phyloP scores from a whole-genome alignment of 2,113 vertebrate genomes.

The Xiphias gladius region DNA sequence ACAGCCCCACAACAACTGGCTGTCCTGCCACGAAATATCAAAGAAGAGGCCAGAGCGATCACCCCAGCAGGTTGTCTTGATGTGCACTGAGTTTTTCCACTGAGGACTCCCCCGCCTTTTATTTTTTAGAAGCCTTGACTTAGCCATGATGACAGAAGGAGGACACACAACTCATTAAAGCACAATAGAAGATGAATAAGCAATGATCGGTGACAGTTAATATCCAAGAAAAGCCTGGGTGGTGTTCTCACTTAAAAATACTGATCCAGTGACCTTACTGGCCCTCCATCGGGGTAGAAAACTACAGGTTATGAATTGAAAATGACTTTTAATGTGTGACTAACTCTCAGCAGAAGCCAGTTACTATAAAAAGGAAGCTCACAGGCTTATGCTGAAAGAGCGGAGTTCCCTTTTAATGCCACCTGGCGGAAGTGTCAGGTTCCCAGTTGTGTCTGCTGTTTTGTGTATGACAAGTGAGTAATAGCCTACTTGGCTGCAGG shows the following conservation, averaged over 20 bases:
- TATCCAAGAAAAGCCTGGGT: not conserved
- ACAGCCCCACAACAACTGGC: slow-evolving; percentile 50
- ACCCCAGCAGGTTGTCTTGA: slow-evolving; percentile 62
- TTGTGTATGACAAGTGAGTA: slow-evolving; percentile 56
- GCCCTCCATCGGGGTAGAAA: slow-evolving; percentile 6
- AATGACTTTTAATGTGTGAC: slow-evolving; percentile 48
- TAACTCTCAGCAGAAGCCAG: slow-evolving; percentile 16
- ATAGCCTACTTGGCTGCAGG: slow-evolving; percentile 1
- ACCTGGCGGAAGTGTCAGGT: slow-evolving; percentile 39
- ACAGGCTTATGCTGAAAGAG: slow-evolving; percentile 12
- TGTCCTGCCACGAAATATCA: slow-evolving; percentile 65
- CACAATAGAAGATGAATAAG: slow-evolving; percentile 58
- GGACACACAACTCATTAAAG: slow-evolving; percentile 57
- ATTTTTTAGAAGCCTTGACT: slow-evolving; percentile 53
- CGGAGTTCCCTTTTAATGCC: slow-evolving; percentile 38
- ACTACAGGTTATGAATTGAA: slow-evolving; percentile 33
- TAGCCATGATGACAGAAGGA: slow-evolving; percentile 65
- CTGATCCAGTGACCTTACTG: slow-evolving; percentile 22
- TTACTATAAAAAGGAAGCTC: slow-evolving; percentile 38
- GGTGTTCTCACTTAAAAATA: slow-evolving; percentile 4
- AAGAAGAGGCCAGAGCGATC: slow-evolving; percentile 13
- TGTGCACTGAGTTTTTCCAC: slow-evolving; percentile 49
- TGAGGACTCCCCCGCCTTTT: slow-evolving; percentile 47
- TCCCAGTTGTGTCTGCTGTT: slow-evolving; percentile 33
- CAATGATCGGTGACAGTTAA: not conserved